These are phyloP conservation scores for Phaonia tiefii DNA, from an alignment of 2,888 invertebrate genomes.

Conservation along the genomic window DNA sequence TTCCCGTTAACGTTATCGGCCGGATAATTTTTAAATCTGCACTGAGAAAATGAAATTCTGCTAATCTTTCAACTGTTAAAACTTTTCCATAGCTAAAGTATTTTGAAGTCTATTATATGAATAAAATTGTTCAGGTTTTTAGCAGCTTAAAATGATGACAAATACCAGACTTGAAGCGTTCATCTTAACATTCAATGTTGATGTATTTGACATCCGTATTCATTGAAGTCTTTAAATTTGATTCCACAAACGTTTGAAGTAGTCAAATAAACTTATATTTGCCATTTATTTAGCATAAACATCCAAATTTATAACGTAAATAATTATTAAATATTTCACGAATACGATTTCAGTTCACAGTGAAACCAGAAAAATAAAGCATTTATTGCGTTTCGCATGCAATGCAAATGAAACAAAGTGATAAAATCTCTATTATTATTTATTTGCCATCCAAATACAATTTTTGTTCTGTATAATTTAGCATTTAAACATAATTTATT, in stretches of 20 bases:
- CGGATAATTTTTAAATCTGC: no score
- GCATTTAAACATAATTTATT: slow-evolving; percentile 62
- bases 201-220: background rate
- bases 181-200: no score
- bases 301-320: no score
- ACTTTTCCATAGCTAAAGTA: no score
- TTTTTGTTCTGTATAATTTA: slow-evolving; percentile 31
- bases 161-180: no score
- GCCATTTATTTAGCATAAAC: no score
- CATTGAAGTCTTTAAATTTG: background rate
- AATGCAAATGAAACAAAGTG: background rate
- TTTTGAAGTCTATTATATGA: no score
- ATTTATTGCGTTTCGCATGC: background rate
- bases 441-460: background rate
- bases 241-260: background rate
- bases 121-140: no score
- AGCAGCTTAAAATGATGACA: no score
- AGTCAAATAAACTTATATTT: background rate
- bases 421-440: background rate
- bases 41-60: no score
- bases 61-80: no score
- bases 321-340: background rate
- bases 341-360: background rate
- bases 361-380: background rate
- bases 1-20: no score